phyloP scores from a whole-genome alignment of 1,140 invertebrate species.

The Drosophila serrata region DNA sequence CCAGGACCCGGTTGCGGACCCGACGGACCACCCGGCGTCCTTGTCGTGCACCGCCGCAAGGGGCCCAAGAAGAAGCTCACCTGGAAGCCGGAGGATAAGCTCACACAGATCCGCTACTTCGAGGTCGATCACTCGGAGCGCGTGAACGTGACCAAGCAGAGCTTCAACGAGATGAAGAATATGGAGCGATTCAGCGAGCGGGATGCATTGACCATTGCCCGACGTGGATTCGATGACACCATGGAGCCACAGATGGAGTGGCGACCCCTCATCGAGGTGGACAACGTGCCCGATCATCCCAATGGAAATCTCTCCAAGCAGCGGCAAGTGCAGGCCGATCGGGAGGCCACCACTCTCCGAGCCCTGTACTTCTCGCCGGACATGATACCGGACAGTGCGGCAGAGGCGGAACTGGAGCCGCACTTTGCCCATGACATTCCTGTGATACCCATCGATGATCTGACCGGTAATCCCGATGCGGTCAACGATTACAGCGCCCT shows the following conservation, averaged over 20 bases:
- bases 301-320: constrained; percentile 93
- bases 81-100: constrained; percentile 92
- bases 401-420: constrained; percentile 94
- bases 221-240: constrained; percentile 91
- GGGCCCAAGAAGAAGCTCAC: constrained; percentile 93
- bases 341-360: constrained; percentile 93
- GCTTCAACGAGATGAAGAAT: constrained; percentile 95
- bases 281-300: constrained; percentile 87
- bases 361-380: constrained; percentile 94
- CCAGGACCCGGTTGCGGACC: constrained; percentile 83
- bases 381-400: constrained; percentile 94
- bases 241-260: constrained; percentile 92
- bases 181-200: constrained; percentile 94
- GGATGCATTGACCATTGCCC: constrained; percentile 91
- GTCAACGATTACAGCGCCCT: constrained; percentile 91
- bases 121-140: constrained; percentile 97
- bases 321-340: constrained; percentile 93
- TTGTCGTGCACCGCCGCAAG: constrained; percentile 86
- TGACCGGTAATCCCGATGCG: constrained; percentile 92
- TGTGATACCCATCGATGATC: constrained; percentile 94
- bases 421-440: constrained; percentile 91
- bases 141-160: constrained; percentile 95
- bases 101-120: constrained; percentile 94
- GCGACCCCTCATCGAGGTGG: constrained; percentile 89
- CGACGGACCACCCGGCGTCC: constrained; percentile 81